A percentile compares a stretch with the other conserved stretches of the same genome.
Conservation (phyloP, 2,888 invertebrate species). For the Portevinia maculata region DNA sequence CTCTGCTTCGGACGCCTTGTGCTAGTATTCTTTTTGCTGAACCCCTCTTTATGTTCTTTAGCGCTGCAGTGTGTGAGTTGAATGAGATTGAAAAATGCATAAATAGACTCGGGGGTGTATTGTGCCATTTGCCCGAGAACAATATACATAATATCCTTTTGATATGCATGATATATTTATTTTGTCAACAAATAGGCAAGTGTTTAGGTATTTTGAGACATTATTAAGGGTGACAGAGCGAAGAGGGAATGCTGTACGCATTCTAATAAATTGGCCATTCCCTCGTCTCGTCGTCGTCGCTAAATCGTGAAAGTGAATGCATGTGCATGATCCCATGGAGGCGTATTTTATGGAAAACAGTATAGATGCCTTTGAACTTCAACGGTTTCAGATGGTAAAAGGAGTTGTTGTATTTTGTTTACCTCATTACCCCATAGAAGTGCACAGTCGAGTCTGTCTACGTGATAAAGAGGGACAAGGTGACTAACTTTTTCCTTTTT, state of each 20-base stretch:
- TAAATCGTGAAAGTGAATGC: conserved; percentile 26
- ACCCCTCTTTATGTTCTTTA: neutral
- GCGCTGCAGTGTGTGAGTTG: conserved; percentile 15
- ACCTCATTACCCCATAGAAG: conserved; percentile 22
- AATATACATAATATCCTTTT: conserved; percentile 35
- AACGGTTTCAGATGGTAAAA: conserved; percentile 1
- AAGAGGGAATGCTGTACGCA: conserved; percentile 19
- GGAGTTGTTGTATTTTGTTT: neutral
- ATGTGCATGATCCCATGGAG: conserved; percentile 25
- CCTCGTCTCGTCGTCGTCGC: neutral
- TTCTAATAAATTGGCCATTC: conserved; percentile 60
- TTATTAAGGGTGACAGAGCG: neutral
- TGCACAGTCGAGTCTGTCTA: neutral
- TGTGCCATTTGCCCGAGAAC: conserved; percentile 28
- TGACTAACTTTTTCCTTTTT: conserved; percentile 1
- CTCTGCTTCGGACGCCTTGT: conserved; percentile 27
- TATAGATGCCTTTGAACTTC: conserved; percentile 26
- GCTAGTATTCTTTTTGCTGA: conserved; percentile 1
- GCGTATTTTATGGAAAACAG: conserved; percentile 30
- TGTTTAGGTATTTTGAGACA: neutral
- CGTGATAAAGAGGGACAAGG: conserved; percentile 30
- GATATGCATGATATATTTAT: conserved; percentile 19
- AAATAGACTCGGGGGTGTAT: conserved; percentile 58
- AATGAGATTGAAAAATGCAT: conserved; percentile 39
- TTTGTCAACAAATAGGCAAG: conserved; percentile 4